Percentiles rank a stretch among this genome's conserved stretches.
These are phyloP conservation scores for Elephas maximus DNA, from an alignment of 2,113 vertebrate species.

Conservation along the genomic window DNA sequence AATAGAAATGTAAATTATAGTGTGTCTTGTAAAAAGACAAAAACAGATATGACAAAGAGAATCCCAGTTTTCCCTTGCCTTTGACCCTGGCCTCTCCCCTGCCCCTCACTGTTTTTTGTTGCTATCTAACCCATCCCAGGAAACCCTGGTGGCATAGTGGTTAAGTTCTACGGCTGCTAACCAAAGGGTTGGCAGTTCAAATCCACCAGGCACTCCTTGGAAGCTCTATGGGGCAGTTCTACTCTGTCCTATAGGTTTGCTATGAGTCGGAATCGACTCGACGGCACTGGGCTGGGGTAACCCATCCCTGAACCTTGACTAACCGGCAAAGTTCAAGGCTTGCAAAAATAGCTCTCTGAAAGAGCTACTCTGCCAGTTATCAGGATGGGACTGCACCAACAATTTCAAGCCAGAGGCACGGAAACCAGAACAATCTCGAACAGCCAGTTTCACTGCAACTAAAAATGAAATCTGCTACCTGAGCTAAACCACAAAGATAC, in stretches of 20 bases:
- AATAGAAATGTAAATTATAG: constrained; percentile 6
- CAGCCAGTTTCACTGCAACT: constrained; percentile 60
- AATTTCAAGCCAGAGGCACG: not conserved
- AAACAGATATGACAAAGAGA: not conserved
- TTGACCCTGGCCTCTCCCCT: not conserved
- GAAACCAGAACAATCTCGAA: constrained; percentile 22
- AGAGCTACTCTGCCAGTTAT: constrained; percentile 17
- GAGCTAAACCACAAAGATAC: constrained; percentile 49
- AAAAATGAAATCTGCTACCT: constrained; percentile 17
- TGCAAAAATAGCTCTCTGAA: constrained; percentile 33
- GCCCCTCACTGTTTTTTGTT: not conserved
- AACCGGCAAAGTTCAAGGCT: constrained; percentile 50
- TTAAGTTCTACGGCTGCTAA: too few relatives aligned
- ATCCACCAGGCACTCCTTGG: too few relatives aligned
- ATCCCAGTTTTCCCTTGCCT: not conserved
- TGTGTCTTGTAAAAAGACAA: not conserved
- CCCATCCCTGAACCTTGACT: constrained; percentile 35
- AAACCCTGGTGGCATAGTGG: too few relatives aligned
- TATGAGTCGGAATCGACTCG: too few relatives aligned
- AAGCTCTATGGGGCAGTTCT: too few relatives aligned
- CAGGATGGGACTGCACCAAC: not conserved
- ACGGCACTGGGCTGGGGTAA: not conserved
- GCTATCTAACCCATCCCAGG: not conserved
- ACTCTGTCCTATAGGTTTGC: too few relatives aligned
- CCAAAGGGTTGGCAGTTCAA: too few relatives aligned